Evolutionary conservation across 2,888 invertebrate genomes (phyloP).

Genomic region (Rhamnusium bicolor): DNA sequence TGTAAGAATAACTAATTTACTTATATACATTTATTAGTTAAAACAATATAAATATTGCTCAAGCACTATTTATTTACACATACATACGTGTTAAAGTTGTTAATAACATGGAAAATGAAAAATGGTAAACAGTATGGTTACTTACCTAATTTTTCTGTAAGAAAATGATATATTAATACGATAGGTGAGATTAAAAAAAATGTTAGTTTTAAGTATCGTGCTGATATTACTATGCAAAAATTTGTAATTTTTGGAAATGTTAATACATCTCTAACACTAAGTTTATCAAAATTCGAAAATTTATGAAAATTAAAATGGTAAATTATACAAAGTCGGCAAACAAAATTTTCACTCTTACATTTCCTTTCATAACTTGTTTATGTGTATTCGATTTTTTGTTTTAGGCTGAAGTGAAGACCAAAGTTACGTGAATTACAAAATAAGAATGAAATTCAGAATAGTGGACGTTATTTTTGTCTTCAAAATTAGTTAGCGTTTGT

Average conservation of each 20-base stretch:
- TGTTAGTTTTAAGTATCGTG: neutral
- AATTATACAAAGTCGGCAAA: no score
- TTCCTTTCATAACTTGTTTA: no score
- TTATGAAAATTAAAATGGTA: no score
- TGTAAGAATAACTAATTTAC: neutral
- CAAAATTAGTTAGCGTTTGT: no score
- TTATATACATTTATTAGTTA: neutral
- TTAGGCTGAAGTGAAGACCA: no score
- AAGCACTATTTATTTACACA: constrained; percentile 60
- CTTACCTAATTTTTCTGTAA: constrained; percentile 25
- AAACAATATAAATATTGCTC: constrained; percentile 48
- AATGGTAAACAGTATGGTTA: constrained; percentile 18
- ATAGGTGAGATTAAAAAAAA: neutral
- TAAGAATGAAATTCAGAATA: no score
- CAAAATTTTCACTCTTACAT: no score
- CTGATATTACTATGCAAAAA: neutral
- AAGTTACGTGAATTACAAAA: no score
- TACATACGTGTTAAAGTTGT: constrained; percentile 21
- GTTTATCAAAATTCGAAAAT: no score
- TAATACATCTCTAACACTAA: no score
- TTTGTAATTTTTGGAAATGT: neutral
- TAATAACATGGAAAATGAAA: constrained; percentile 5
- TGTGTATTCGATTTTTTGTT: no score
- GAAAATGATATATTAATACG: constrained; percentile 2
- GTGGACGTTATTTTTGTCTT: no score